phyloP scores from a whole-genome alignment of 2,797 vertebrate genomes.

The Denticeps clupeoides region DNA sequence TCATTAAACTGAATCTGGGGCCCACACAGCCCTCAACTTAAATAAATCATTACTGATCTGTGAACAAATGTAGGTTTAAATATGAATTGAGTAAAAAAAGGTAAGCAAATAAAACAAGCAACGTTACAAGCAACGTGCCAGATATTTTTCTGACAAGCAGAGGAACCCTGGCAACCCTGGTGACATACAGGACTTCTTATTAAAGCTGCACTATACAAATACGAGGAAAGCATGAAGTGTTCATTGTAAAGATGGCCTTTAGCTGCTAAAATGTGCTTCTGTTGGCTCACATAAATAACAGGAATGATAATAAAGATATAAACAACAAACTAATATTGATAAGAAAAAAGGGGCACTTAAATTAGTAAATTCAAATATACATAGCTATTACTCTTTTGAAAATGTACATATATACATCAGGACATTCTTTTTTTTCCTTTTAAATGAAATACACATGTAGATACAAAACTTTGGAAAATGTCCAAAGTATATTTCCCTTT shows the following conservation, averaged over 20 bases:
- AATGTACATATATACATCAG: slow-evolving; percentile 85
- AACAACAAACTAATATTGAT: slow-evolving; percentile 3
- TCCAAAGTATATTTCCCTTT: neutral
- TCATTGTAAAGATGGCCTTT: slow-evolving; percentile 36
- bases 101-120: too few relatives aligned
- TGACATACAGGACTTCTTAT: slow-evolving; percentile 2
- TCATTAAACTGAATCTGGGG: too few relatives aligned
- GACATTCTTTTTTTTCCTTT: slow-evolving; percentile 3
- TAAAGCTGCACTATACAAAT: slow-evolving; percentile 15
- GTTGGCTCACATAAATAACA: slow-evolving; percentile 58
- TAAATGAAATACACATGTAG: neutral
- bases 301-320: slow-evolving; percentile 67
- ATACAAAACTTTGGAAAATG: too few relatives aligned
- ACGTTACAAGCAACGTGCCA: slow-evolving; percentile 28
- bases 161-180: slow-evolving; percentile 3
- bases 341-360: slow-evolving; percentile 71
- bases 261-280: slow-evolving; percentile 50
- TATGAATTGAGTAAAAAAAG: too few relatives aligned
- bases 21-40: too few relatives aligned
- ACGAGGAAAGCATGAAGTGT: slow-evolving; percentile 18
- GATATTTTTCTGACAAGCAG: slow-evolving; percentile 4
- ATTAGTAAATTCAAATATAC: slow-evolving; percentile 97
- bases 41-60: too few relatives aligned
- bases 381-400: slow-evolving; percentile 76
- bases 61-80: too few relatives aligned